phyloP scores from a whole-genome alignment of 1,140 invertebrate species.

The Drosophila sulfurigaster region DNA sequence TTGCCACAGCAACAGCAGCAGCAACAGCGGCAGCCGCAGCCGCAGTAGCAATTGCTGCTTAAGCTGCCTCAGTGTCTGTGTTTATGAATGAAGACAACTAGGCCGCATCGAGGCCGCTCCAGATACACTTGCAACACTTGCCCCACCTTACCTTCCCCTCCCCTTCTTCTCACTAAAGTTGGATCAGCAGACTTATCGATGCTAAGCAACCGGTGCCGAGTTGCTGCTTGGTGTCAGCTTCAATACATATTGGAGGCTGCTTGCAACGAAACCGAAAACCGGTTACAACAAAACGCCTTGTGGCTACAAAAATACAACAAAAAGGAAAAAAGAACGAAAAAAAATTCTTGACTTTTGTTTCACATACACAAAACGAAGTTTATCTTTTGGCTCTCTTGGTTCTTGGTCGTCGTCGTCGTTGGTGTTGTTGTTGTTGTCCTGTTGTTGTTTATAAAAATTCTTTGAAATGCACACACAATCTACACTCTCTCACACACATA shows the following conservation, averaged over 20 bases:
- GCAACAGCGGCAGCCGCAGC: too few relatives aligned
- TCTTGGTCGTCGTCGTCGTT: slow-evolving; percentile 9
- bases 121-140: slow-evolving; percentile 46
- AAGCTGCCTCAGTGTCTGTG: slow-evolving; percentile 13
- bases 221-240: slow-evolving; percentile 50
- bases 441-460: slow-evolving; percentile 79
- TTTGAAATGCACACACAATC: slow-evolving; percentile 76
- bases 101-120: slow-evolving; percentile 35
- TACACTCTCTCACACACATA: slow-evolving; percentile 22
- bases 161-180: neutral
- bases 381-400: slow-evolving; percentile 62
- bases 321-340: slow-evolving; percentile 18
- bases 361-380: slow-evolving; percentile 72
- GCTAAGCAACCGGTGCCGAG: neutral
- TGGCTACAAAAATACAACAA: slow-evolving; percentile 16
- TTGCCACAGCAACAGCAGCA: neutral
- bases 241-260: slow-evolving; percentile 29
- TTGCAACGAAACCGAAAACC: slow-evolving; percentile 62
- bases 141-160: neutral
- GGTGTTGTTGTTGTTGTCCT: slow-evolving; percentile 7
- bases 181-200: neutral
- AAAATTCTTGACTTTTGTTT: slow-evolving; percentile 80
- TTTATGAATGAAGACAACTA: slow-evolving; percentile 71
- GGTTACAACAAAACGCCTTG: slow-evolving; percentile 59
- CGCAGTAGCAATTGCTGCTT: slow-evolving; percentile 20